Evolutionary conservation across 2,113 vertebrate species (phyloP).

Genomic region (Cyprinodon variegatus): DNA sequence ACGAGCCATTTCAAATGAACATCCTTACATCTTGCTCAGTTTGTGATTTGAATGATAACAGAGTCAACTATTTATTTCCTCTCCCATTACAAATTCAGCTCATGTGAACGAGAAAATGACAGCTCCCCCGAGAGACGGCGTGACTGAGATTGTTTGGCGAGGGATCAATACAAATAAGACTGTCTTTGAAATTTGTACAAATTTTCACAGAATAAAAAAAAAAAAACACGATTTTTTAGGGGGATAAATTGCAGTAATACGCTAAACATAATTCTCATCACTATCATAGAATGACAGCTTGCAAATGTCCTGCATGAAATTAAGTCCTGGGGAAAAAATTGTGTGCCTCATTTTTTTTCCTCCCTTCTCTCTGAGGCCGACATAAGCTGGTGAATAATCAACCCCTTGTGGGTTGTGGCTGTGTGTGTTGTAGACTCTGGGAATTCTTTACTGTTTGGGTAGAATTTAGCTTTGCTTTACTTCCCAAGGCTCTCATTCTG

Average conservation of each 20-base stretch:
- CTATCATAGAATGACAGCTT: conserved; percentile 61
- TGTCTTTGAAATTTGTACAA: conserved; percentile 15
- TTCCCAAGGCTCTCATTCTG: conserved; percentile 66
- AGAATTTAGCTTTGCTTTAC: conserved; percentile 50
- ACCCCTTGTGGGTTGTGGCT: conserved; percentile 35
- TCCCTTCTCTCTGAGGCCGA: conserved; percentile 35
- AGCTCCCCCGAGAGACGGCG: conserved; percentile 26
- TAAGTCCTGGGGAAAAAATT: conserved; percentile 39
- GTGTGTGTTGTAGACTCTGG: conserved; percentile 21
- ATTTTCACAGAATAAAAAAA: conserved; percentile 14
- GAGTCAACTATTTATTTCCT: conserved; percentile 3
- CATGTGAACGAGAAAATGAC: conserved; percentile 39
- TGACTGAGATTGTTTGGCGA: conserved; percentile 22
- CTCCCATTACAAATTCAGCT: conserved; percentile 23
- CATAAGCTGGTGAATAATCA: conserved; percentile 49
- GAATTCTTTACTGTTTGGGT: conserved; percentile 46
- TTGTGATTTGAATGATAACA: conserved; percentile 25
- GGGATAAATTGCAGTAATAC: conserved; percentile 41
- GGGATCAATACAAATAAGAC: conserved; percentile 47
- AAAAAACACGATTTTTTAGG: conserved; percentile 45
- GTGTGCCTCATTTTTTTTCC: conserved; percentile 18
- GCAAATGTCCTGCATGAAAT: conserved; percentile 55
- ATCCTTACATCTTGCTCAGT: conserved; percentile 21
- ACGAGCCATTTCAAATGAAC: conserved; percentile 28
- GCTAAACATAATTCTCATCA: conserved; percentile 53